Base-by-base conservation (phyloP, 1,140 invertebrate species). In the Leptopilina clavipes region DNA sequence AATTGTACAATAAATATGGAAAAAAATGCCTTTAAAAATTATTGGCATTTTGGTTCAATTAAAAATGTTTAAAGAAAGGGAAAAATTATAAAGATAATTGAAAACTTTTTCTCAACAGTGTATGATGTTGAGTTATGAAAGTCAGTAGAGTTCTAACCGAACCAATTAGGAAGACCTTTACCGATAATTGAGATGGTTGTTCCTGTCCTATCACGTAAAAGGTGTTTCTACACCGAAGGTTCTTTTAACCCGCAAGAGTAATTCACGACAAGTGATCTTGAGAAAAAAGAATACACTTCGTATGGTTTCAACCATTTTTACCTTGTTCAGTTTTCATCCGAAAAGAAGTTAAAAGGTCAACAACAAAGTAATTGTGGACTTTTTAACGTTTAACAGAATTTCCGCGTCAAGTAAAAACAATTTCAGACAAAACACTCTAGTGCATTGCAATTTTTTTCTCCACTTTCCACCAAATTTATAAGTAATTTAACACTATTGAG, bases 201-300 rank as follows among this genome's bases (percentile, higher is more conserved):
- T 31, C 25, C 56, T 65, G 56, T 65, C 56, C 70, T 76, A 81
- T 86, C 83, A 83, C 85, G 84, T 86, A 85, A 86, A 86, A 86
- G 85, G 85, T 86, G 84, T 84, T 83, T 79, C 56, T 75, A 72
- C 72, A 80, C 79, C 80, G 71, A 70, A 77, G 76, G 77, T 79
- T 86, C 84, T 85, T 79, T 31, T 85, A 84, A 82, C 84, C 79
- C 81, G 79, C 81, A 77, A 75, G 81, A 74, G 81, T 81, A 31
- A 14, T 65, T 65, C 22, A 65, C 14, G 56, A 65, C 22, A 65
- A 31, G 48, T 52, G 48, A 52, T 52, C 1, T 12, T 52, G 48
- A 52, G 22, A 59, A 65, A 59, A 65, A 65, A 59, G 19, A 22
- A 19, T 59, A 11, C 14, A 45, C 44, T 22, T 22, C 22, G 22